Conservation (phyloP, 2,113 vertebrate genomes). For the Chloroceryle aenea region DNA sequence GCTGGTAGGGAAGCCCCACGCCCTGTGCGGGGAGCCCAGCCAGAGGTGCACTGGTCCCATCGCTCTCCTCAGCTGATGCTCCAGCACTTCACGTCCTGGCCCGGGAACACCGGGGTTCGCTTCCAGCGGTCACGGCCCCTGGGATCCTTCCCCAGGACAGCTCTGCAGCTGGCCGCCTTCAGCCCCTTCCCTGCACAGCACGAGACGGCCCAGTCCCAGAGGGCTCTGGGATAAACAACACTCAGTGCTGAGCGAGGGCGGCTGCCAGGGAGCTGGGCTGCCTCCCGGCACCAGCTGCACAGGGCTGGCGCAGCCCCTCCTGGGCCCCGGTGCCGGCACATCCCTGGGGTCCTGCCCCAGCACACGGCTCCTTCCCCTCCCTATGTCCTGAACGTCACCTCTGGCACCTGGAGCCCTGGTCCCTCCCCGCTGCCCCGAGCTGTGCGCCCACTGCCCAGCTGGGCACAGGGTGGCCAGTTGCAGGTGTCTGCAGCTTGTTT, state of each 20-base stretch:
- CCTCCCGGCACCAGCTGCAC: not conserved
- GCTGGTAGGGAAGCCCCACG: not conserved
- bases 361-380: not conserved
- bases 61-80: not conserved
- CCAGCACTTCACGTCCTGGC: not conserved
- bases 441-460: not conserved
- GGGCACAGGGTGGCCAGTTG: not conserved
- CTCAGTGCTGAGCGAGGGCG: not conserved
- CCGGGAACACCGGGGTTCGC: fast-evolving
- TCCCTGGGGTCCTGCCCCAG: not conserved
- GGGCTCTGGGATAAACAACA: not conserved
- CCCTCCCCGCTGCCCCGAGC: not conserved
- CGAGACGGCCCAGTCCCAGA: not conserved
- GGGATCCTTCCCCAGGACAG: not conserved
- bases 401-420: not conserved
- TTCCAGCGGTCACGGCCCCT: not conserved
- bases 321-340: fast-evolving
- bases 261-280: not conserved
- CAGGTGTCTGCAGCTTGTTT: fast-evolving
- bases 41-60: fast-evolving
- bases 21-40: not conserved
- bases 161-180: not conserved
- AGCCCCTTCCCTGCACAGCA: not conserved
- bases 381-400: fast-evolving
- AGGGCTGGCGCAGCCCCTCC: not conserved